Evolutionary conservation across 2,888 invertebrate species (phyloP), one percentile per base, ranked within the genome.

Genomic region (Euplagia quadripunctaria): DNA sequence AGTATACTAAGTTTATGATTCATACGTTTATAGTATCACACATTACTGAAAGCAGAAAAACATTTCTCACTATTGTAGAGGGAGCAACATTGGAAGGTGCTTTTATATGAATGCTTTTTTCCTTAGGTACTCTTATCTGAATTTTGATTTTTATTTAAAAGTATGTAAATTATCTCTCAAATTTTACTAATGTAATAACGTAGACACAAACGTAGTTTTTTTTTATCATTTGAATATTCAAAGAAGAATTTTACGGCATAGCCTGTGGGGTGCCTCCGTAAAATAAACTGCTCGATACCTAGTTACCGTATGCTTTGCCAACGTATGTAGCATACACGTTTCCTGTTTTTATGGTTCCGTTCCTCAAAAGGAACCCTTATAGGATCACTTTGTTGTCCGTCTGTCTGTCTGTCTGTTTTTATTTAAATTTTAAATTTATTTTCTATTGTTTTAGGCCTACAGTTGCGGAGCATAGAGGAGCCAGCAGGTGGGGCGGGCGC

Each of bases 381-480:
- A 31, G 31, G 31, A 31, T 31, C 31, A 31, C 31, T 31, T 31
- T 31, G 31, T 31, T 31, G 31, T 31, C 2, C 31, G 31, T 31
- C 31, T 31, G 31, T 31, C 31, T n/a, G n/a, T n/a, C n/a, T n/a
- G n/a, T n/a, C 11, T 9, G 12, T 55, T 9, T 42, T 55, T 55
- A 41, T 51, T 31, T 20, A 43, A 55, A 20, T 73, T 77, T 71
- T 88, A 76, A 87, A 77, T 61, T 67, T 6, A 43, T n/a, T 93
- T 82, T 84, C 92, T 87, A 84, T 93, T 94, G 96, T 93, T 96
- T 11, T 96, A 98, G 98, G 98, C 96, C 97, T 98, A 96, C 98
- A 98, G 95, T 96, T 98, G 96, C 98, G 98, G 96, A 97, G 98
- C 96, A 97, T 97, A 96, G 98, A 97, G 95, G 98, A 98, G 96